phyloP scores from a whole-genome alignment of 1,140 invertebrate genomes.

The Sycophila sp. region DNA sequence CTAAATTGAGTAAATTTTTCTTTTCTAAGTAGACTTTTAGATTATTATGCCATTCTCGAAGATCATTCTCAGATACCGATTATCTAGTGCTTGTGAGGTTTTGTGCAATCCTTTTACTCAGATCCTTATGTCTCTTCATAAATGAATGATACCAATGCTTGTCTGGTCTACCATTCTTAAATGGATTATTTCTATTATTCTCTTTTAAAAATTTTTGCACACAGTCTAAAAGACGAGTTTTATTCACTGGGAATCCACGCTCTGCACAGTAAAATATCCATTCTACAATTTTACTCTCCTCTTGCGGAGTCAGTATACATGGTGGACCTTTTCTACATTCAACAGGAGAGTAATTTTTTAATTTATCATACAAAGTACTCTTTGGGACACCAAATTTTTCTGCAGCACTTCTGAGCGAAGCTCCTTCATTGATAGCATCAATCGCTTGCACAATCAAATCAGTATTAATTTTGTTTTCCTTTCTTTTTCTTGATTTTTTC shows the following conservation, averaged over 20 bases:
- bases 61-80: slow-evolving; percentile 38
- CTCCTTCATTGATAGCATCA: neutral
- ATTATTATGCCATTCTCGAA: slow-evolving; percentile 42
- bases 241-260: neutral
- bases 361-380: neutral
- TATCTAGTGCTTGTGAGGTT: too few species aligned
- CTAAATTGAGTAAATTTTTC: slow-evolving; percentile 17
- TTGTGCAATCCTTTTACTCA: slow-evolving; percentile 39
- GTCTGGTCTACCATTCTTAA: too few species aligned
- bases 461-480: too few species aligned
- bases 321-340: neutral
- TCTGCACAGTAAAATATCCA: neutral
- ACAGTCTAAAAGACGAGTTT: neutral
- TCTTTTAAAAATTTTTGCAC: slow-evolving; percentile 1
- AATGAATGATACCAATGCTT: slow-evolving; percentile 43
- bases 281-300: neutral
- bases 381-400: neutral
- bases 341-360: neutral
- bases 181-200: slow-evolving; percentile 3
- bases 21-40: slow-evolving; percentile 34
- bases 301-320: slow-evolving; percentile 21
- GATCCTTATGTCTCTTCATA: slow-evolving; percentile 41
- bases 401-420: neutral
- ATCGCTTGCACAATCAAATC: too few species aligned
- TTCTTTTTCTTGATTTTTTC: too few species aligned